Conservation (phyloP, 2,888 invertebrate species). For the Zygogramma bicolorata region DNA sequence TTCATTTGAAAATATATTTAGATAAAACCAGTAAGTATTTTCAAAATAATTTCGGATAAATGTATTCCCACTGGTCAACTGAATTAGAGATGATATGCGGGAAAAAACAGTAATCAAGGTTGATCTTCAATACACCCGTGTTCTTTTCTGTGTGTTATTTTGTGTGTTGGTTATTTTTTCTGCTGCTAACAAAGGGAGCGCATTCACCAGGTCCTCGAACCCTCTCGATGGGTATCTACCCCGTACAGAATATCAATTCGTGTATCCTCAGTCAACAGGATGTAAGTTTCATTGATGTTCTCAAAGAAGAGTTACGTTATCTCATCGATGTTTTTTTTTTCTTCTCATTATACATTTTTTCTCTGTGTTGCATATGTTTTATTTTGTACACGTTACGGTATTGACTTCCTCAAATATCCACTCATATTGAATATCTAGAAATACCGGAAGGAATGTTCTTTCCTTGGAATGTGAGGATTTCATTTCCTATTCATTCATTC, state of each 20-base stretch:
- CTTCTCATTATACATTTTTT: constrained; percentile 7
- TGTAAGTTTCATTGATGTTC: constrained; percentile 76
- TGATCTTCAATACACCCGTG: constrained; percentile 2
- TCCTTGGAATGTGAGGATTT: constrained; percentile 19
- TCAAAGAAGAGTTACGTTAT: background rate
- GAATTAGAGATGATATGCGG: background rate
- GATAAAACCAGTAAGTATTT: too few relatives aligned
- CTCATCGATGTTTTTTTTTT: constrained; percentile 16
- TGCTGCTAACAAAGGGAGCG: constrained; percentile 81
- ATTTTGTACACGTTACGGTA: constrained; percentile 28
- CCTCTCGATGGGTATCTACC: constrained; percentile 91
- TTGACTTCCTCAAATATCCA: background rate
- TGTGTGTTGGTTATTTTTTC: constrained; percentile 68
- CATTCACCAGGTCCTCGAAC: constrained; percentile 93
- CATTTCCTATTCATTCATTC: constrained; percentile 30
- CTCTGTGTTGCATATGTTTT: constrained; percentile 28
- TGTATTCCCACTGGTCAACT: background rate
- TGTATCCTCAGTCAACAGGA: constrained; percentile 88
- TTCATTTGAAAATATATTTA: too few relatives aligned
- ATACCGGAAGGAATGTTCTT: background rate
- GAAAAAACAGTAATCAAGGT: constrained; percentile 20
- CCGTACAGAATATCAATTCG: constrained; percentile 89
- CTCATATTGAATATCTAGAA: background rate
- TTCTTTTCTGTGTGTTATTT: constrained; percentile 64
- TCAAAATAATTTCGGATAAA: background rate